Evolutionary conservation across 1,140 invertebrate genomes (phyloP).

Genomic region (Chrysomallon squamiferum): DNA sequence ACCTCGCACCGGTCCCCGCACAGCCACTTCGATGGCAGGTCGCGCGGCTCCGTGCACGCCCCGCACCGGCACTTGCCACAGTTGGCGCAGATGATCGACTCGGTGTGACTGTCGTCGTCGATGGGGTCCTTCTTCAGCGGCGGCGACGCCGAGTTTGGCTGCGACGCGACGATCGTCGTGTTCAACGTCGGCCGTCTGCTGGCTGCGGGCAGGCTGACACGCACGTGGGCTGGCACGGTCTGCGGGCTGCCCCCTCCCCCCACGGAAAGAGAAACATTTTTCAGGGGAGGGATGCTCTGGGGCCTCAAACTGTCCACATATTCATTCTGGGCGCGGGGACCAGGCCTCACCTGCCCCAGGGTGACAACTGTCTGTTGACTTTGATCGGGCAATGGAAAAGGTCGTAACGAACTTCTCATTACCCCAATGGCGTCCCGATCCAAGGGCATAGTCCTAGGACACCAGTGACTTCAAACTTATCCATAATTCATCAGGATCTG

Average conservation of each 20-base stretch:
- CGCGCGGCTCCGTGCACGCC: conserved; percentile 81
- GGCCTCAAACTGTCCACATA: conserved; percentile 57
- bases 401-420: background rate
- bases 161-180: conserved; percentile 27
- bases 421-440: background rate
- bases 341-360: conserved; percentile 46
- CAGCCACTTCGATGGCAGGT: conserved; percentile 85
- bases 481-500: too few relatives aligned
- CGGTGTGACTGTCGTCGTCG: conserved; percentile 53
- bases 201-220: background rate
- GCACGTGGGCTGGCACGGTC: conserved; percentile 5
- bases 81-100: conserved; percentile 80
- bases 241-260: conserved; percentile 12
- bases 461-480: too few relatives aligned
- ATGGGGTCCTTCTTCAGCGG: conserved; percentile 45
- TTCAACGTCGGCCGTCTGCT: conserved; percentile 1
- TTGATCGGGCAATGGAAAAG: background rate
- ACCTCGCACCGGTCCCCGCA: conserved; percentile 85
- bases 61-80: conserved; percentile 88
- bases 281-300: conserved; percentile 16
- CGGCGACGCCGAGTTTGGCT: conserved; percentile 40
- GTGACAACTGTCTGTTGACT: conserved; percentile 34
- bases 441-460: conserved; percentile 1
- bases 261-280: conserved; percentile 6
- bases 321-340: conserved; percentile 55